Evolutionary conservation across 2,888 invertebrate species (phyloP), one percentile per base, ranked within the genome.

Genomic region (Liodrosophila aerea): DNA sequence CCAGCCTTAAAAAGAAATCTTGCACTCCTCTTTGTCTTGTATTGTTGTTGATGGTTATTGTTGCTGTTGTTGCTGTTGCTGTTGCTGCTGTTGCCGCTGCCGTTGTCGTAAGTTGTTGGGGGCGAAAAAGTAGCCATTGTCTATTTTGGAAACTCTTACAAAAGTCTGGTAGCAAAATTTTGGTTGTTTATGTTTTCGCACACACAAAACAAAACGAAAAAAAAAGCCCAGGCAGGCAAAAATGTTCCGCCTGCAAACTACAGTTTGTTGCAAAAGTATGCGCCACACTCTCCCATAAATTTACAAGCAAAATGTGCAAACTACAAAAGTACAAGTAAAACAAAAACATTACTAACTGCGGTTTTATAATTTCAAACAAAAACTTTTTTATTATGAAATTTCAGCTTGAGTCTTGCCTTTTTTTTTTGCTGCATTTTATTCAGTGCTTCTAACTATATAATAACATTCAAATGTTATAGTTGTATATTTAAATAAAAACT

Each of bases 71-170:
- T 54, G 15, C 4, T 46, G 50, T 31, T 56, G 22, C 12, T 52
- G 15, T 36, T 50, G 12, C 5, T 36, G 43, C n/a, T 45, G 39
- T 15, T 30, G 45, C 13, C 31, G 12, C 37, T 39, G 51, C 30
- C 37, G 29, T 29, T 64, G 27, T 43, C 30, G 27, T 49, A 51
- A 47, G 50, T 66, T 66, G 51, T 66, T 63, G 66, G 63, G 61
- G 73, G 69, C 64, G 73, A 63, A 57, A 62, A 44, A 43, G 56
- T 37, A 36, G 67, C 60, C 80, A 71, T 71, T 76, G 83, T 76
- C 76, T 76, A 72, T 76, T 83, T 83, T 83, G 64, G 72, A 78
- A 75, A 78, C 66, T 75, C 53, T 69, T 57, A 16, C 60, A 54
- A 65, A 69, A 71, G 61, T 71, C 68, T 53, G 43, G 54, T 40